phyloP scores from a whole-genome alignment of 1,140 invertebrate genomes.

The Bombyx mandarina region DNA sequence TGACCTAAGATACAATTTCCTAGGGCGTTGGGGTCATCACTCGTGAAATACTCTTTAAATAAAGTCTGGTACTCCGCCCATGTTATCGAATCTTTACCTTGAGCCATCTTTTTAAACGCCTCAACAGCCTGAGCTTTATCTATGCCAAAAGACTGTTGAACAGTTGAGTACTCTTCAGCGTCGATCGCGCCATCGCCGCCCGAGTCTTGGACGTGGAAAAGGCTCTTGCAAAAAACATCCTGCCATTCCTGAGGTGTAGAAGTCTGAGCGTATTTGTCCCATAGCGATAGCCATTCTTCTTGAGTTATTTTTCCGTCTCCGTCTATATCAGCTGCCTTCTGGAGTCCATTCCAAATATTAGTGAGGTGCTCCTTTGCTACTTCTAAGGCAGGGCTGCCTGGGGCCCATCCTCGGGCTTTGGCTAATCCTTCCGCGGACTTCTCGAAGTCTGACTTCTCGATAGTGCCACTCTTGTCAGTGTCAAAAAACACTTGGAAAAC shows the following conservation, averaged over 20 bases:
- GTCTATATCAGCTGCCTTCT: conserved; percentile 80
- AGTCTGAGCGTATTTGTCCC: conserved; percentile 81
- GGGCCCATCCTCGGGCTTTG: conserved; percentile 77
- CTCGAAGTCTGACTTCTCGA: conserved; percentile 85
- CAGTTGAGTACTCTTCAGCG: conserved; percentile 80
- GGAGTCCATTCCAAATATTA: conserved; percentile 83
- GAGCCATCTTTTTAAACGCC: conserved; percentile 81
- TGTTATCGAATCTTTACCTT: conserved; percentile 75
- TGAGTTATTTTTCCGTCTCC: conserved; percentile 82
- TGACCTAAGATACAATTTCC: conserved; percentile 88
- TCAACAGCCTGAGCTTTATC: conserved; percentile 75
- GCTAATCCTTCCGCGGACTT: conserved; percentile 81
- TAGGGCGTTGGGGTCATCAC: conserved; percentile 79
- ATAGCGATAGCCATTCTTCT: conserved; percentile 87
- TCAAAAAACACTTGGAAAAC: conserved; percentile 88
- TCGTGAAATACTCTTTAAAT: conserved; percentile 83
- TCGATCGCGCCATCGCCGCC: conserved; percentile 85
- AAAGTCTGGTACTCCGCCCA: conserved; percentile 79
- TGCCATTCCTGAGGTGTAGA: conserved; percentile 83
- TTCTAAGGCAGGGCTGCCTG: conserved; percentile 75
- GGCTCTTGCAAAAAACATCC: conserved; percentile 81
- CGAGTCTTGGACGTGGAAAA: conserved; percentile 85
- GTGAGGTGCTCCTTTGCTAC: conserved; percentile 77
- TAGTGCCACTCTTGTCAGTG: conserved; percentile 82
- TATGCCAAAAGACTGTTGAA: conserved; percentile 80